Evolutionary conservation across 2,113 vertebrate genomes (phyloP).

Genomic region (Trachemys scripta): DNA sequence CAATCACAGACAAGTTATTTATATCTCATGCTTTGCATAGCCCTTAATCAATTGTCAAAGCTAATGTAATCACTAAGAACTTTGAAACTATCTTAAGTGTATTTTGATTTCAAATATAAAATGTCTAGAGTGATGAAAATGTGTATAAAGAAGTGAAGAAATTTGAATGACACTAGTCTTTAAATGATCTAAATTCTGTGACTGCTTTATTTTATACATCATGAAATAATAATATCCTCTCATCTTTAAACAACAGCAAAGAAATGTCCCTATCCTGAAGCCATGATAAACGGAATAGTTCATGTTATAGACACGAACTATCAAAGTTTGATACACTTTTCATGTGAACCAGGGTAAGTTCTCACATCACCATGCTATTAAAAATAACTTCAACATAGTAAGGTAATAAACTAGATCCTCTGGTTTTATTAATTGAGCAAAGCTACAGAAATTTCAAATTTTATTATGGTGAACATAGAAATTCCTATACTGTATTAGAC

Average conservation of each 20-base stretch:
- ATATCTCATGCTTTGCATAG: neutral
- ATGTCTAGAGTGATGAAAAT: neutral
- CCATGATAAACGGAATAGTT: constrained; percentile 78
- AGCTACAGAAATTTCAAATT: neutral
- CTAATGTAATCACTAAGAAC: neutral
- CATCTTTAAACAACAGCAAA: constrained; percentile 80
- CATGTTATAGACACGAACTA: constrained; percentile 73
- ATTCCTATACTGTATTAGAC: neutral
- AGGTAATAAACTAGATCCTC: neutral
- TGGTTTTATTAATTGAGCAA: neutral
- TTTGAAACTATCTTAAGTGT: neutral
- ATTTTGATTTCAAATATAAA: neutral
- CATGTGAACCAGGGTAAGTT: constrained; percentile 88
- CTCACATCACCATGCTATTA: neutral
- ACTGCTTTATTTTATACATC: neutral
- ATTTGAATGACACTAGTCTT: accelerated
- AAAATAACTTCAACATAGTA: neutral
- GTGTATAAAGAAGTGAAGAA: accelerated
- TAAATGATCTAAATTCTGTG: neutral
- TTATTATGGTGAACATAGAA: neutral
- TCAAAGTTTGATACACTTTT: constrained; percentile 81
- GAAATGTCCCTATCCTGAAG: constrained; percentile 80
- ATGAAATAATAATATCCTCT: neutral
- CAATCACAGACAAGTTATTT: neutral
- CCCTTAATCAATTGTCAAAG: neutral